A percentile compares a stretch with the other conserved stretches of the same genome.
Evolutionary conservation across 2,113 vertebrate species (phyloP).

Genomic region (Pygoscelis adeliae): DNA sequence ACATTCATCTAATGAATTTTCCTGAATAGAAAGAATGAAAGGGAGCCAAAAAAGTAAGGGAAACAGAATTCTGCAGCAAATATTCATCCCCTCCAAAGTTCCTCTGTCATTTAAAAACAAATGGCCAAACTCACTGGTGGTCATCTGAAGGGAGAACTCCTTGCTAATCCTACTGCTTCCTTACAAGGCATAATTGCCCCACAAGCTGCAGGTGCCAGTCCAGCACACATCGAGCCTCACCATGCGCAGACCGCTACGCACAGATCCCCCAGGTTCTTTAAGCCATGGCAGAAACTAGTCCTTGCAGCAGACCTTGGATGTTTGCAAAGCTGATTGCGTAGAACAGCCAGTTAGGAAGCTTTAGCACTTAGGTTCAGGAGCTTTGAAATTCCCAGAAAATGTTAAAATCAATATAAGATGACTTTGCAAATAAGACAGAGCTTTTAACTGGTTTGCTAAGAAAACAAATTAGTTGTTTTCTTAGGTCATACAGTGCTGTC

Average conservation of each 20-base stretch:
- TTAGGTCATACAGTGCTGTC: background rate
- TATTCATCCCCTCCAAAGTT: background rate
- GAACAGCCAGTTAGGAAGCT: background rate
- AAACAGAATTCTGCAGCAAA: background rate
- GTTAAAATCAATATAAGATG: background rate
- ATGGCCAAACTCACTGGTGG: background rate
- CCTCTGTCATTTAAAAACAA: background rate
- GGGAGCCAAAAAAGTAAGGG: background rate
- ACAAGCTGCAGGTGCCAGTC: background rate
- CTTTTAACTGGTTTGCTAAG: background rate
- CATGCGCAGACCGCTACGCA: rapidly evolving
- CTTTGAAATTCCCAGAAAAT: background rate
- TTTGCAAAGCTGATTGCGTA: background rate
- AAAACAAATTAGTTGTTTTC: background rate
- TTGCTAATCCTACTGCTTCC: background rate
- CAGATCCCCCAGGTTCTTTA: background rate
- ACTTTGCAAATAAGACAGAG: background rate
- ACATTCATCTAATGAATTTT: slow-evolving; percentile 25
- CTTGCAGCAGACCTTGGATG: background rate
- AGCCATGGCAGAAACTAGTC: background rate
- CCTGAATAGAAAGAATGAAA: background rate
- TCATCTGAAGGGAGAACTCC: background rate
- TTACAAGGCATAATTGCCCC: background rate
- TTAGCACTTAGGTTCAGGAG: background rate
- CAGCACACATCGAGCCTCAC: background rate